These are phyloP conservation scores for Odobenus rosmarus DNA, from an alignment of 2,113 vertebrate species.

Conservation along the genomic window DNA sequence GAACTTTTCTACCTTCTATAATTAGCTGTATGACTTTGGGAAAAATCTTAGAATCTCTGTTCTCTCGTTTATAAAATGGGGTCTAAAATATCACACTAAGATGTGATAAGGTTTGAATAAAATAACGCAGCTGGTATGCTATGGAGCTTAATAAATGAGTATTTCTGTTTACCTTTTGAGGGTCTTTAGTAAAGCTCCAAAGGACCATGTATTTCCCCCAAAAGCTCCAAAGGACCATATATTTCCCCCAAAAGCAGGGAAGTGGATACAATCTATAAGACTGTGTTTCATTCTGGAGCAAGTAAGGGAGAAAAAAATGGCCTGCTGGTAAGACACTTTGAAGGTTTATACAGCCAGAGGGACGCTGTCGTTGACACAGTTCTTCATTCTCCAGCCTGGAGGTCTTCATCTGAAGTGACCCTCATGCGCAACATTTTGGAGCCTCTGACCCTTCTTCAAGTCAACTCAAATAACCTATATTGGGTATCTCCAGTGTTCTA, in stretches of 20 bases:
- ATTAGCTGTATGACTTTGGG: not conserved
- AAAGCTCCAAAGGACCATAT: not conserved
- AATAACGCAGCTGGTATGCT: not conserved
- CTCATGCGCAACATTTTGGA: not conserved
- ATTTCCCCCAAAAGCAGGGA: not conserved
- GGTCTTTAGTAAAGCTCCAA: not conserved
- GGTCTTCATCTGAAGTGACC: not conserved
- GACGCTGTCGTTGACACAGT: not conserved
- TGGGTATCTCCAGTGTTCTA: not conserved
- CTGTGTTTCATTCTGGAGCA: not conserved
- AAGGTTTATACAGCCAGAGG: not conserved
- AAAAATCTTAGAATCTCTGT: not conserved
- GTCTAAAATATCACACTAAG: not conserved
- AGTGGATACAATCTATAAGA: not conserved
- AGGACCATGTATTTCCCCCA: not conserved
- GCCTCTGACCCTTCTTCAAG: not conserved
- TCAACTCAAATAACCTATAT: not conserved
- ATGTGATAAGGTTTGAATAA: slow-evolving; percentile 20
- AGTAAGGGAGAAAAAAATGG: not conserved
- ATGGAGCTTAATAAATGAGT: not conserved
- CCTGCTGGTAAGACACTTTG: not conserved
- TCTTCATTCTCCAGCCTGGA: not conserved
- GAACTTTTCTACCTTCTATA: not conserved
- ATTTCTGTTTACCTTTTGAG: not conserved
- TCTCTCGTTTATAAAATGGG: slow-evolving; percentile 17